Conservation (phyloP, 2,888 invertebrate species). For the Sphaeridia pumilis region DNA sequence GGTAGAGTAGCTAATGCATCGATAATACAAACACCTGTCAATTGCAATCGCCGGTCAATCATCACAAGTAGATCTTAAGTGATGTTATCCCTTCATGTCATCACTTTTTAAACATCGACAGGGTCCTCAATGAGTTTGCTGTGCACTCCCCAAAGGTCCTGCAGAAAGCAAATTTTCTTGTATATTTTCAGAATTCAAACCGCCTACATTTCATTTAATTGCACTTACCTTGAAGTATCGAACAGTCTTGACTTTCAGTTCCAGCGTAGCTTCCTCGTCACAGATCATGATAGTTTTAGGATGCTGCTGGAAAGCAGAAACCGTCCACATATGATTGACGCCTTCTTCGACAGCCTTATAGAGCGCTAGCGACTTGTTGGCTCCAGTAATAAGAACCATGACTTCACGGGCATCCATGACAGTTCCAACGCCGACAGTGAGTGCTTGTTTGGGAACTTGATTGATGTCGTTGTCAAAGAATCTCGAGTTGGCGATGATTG, state of each 20-base stretch:
- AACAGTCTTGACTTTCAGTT: conserved; percentile 93
- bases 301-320: conserved; percentile 96
- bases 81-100: no score
- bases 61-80: no score
- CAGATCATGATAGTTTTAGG: conserved; percentile 83
- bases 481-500: conserved; percentile 90
- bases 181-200: neutral
- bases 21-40: no score
- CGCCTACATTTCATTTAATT: no score
- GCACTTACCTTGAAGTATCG: conserved; percentile 90
- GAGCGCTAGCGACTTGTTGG: conserved; percentile 89
- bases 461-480: conserved; percentile 90
- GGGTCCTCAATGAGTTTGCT: conserved; percentile 45
- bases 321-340: conserved; percentile 99
- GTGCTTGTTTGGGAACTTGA: conserved; percentile 87
- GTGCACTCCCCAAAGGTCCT: conserved; percentile 50
- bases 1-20: no score
- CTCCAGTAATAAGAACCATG: conserved; percentile 94
- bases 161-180: conserved; percentile 38
- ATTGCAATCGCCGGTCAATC: no score
- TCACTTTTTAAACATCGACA: conserved; percentile 24
- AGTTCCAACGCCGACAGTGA: conserved; percentile 97
- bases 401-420: conserved; percentile 98
- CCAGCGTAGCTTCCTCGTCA: conserved; percentile 94
- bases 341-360: conserved; percentile 98